Conservation (phyloP, 2,797 vertebrate species). For the Etheostoma perlongum region DNA sequence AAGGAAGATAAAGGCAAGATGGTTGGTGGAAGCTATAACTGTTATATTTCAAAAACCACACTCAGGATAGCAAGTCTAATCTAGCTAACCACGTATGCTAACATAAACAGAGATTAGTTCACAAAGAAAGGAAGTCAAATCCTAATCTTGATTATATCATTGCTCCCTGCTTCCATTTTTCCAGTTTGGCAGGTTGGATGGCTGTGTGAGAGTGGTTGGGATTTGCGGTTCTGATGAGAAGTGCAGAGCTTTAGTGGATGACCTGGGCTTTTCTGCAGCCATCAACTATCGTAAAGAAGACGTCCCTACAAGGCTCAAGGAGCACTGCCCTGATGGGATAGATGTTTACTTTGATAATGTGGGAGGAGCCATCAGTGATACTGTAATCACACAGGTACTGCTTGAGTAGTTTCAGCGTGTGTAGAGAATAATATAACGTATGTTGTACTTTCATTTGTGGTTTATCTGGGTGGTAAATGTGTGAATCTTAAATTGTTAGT, state of each 20-base stretch:
- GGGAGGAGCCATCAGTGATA: slow-evolving; percentile 92
- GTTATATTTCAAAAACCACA: neutral
- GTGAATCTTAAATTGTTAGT: neutral
- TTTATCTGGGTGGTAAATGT: neutral
- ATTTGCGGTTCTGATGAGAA: slow-evolving; percentile 95
- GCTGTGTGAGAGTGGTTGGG: slow-evolving; percentile 92
- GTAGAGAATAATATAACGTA: neutral
- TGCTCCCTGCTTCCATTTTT: neutral
- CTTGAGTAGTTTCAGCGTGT: neutral
- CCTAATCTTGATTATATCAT: neutral
- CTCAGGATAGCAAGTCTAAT: slow-evolving; percentile 6
- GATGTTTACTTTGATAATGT: slow-evolving; percentile 98
- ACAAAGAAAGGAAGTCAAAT: neutral
- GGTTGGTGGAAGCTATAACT: neutral
- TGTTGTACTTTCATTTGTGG: neutral
- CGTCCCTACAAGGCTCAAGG: slow-evolving; percentile 82
- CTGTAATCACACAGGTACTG: slow-evolving; percentile 91
- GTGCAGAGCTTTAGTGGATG: slow-evolving; percentile 88
- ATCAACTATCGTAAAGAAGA: slow-evolving; percentile 91
- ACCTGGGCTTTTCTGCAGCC: slow-evolving; percentile 91
- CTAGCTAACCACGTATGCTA: neutral
- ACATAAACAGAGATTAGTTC: neutral
- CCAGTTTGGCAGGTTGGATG: slow-evolving; percentile 91
- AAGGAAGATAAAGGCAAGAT: neutral
- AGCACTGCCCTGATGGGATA: slow-evolving; percentile 89